Evolutionary conservation across 2,888 invertebrate species (phyloP), one percentile per base, ranked within the genome.

Genomic region (Caenorhabditis uteleia): DNA sequence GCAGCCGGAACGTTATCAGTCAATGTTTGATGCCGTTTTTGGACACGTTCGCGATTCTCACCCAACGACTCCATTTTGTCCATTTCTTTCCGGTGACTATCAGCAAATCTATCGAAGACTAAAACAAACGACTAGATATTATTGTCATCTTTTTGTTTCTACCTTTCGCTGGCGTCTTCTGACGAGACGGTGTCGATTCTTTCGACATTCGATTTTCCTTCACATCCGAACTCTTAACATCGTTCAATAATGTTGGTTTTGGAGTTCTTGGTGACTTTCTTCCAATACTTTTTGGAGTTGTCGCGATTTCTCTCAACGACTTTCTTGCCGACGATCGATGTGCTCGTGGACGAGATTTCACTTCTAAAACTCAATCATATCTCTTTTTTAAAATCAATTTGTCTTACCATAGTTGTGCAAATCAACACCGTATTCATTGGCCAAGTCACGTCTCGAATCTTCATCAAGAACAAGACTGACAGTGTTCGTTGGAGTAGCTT

Each of bases 1-100:
- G 65, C 12, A 0, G 42, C 50, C n/a, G 65, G 55, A 16, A 55
- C 50, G 16, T 58, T 43, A 3, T 29, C n/a, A 7, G 59, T 55
- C 20, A 65, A 21, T 20, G 50, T 55, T 2, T 65, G 53, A 46
- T 65, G 65, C 38, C 65, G 43, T 31, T 65, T 65, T 21, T 53
- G 26, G 18, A 57, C 27, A 39, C 51, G 25, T 2, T 57, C 62
- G 1, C 29, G 47, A 16, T 44, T 51, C 14, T 62, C 56, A 31
- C 40, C 39, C 3, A 62, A 29, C 8, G 62, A 33, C 34, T 62
- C 62, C 36, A 51, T 47, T 25, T 62, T 62, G 18, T 57, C 56
- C 44, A 51, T 57, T 34, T 51, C 56, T 39, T 40, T 58, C 3
- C 48, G 54, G 29, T 64, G 64, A 10, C 48, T 44, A 40, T 46